Evolutionary conservation across 2,888 invertebrate genomes (phyloP), one percentile per base, ranked within the genome.

Genomic region (Panzeria rudis): DNA sequence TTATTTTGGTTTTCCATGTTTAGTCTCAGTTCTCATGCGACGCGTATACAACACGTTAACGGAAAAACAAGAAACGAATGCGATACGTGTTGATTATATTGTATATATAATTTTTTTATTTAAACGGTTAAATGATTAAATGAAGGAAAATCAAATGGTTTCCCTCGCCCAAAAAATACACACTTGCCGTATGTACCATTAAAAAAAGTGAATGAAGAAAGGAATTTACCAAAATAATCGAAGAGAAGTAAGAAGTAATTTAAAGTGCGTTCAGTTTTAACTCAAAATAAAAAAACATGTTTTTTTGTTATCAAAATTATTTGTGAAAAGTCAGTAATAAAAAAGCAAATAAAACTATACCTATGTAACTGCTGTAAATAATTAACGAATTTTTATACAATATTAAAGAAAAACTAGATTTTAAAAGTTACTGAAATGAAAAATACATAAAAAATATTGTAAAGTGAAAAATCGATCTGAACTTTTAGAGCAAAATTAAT

Each of bases 11-110:
- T 52, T 61, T 52, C 44, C 38, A 69, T 44, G 41, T 68, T 85
- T 69, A 86, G 83, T 87, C 77, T 78, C 80, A 69, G 50, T 76
- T 80, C 81, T 82, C 80, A 77, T 68, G 82, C 79, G 83, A 66
- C 66, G 82, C 84, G 81, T 78, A 56, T 59, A 82, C 56, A 52
- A 71, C 83, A 66, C 73, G 69, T 66, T 75, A 62, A 71, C 82
- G 85, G 85, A 29, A 66, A 50, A 73, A 64, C 13, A 9, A 15
- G 25, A 17, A 52, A 71, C 50, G 62, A 44, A 17, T 61, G n/a
- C 64, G 64, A 47, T 78, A 76, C 82, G 82, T 85, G 78, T 79
- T 75, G 64, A 71, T 52, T 81, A 66, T 81, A 50, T 77, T 71
- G 29, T 56, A 38, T 44, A 15, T 52, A 38, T 38, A 38, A 1